A percentile compares a stretch with the other conserved stretches of the same genome.
Conservation (phyloP, 1,140 invertebrate species). For the Lepidurus arcticus region DNA sequence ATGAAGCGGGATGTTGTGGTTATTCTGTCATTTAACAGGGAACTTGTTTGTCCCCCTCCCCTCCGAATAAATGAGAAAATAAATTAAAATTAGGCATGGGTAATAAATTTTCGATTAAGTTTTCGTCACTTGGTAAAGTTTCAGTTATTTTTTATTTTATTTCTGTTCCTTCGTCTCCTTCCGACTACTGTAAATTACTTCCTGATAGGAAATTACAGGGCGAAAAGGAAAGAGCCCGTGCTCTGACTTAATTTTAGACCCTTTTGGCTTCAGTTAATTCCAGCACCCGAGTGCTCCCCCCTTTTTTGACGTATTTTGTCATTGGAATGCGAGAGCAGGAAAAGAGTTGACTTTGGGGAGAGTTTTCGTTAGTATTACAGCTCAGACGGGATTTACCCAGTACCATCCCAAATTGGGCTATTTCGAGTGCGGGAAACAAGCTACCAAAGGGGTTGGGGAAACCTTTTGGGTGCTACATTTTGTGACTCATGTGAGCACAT, state of each 20-base stretch:
- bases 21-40: no score
- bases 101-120: no score
- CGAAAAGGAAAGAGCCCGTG: not conserved
- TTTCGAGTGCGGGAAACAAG: not conserved
- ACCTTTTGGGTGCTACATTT: not conserved
- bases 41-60: no score
- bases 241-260: not conserved
- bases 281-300: not conserved
- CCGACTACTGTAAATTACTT: not conserved
- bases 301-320: slow-evolving; percentile 22
- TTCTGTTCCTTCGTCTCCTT: not conserved
- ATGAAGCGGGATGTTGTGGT: no score
- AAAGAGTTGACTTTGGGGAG: not conserved
- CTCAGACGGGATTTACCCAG: not conserved
- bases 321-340: not conserved
- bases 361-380: not conserved
- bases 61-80: no score
- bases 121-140: no score
- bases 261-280: not conserved
- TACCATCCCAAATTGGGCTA: not conserved
- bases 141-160: no score
- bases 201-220: not conserved
- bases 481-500: slow-evolving; percentile 12
- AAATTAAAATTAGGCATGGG: no score
- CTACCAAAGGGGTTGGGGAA: not conserved